Evolutionary conservation across 1,140 invertebrate genomes (phyloP).

Genomic region (Leptonema lineaticorne): DNA sequence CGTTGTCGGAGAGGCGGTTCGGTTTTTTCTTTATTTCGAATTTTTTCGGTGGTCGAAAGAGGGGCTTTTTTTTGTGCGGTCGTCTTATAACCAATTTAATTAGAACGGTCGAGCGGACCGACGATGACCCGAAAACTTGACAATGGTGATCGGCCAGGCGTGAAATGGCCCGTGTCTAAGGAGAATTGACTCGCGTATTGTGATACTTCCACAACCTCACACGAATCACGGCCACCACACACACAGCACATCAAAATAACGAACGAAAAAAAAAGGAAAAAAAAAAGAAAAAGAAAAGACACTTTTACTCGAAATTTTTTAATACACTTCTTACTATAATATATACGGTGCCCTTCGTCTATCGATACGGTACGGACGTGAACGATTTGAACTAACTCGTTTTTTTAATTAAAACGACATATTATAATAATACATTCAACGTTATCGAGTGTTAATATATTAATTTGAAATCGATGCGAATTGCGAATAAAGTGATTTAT

Average conservation of each 20-base stretch:
- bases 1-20: no score
- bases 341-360: no score
- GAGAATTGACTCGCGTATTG: constrained; percentile 31
- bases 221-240: background rate
- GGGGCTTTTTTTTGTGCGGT: background rate
- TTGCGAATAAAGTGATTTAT: no score
- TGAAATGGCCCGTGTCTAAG: constrained; percentile 33
- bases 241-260: background rate
- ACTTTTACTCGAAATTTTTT: background rate
- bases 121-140: constrained; percentile 14
- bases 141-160: constrained; percentile 23
- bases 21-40: no score
- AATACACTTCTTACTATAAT: no score
- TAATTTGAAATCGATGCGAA: no score
- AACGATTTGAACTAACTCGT: no score
- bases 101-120: constrained; percentile 15
- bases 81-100: constrained; percentile 13
- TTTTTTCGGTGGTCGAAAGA: background rate
- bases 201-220: constrained; percentile 16
- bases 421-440: no score
- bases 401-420: no score
- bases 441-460: no score
- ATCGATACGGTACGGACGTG: no score
- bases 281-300: background rate
- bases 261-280: background rate